Base-by-base conservation (phyloP, 2,113 vertebrate species). In the Trochalopteron elliotii region DNA sequence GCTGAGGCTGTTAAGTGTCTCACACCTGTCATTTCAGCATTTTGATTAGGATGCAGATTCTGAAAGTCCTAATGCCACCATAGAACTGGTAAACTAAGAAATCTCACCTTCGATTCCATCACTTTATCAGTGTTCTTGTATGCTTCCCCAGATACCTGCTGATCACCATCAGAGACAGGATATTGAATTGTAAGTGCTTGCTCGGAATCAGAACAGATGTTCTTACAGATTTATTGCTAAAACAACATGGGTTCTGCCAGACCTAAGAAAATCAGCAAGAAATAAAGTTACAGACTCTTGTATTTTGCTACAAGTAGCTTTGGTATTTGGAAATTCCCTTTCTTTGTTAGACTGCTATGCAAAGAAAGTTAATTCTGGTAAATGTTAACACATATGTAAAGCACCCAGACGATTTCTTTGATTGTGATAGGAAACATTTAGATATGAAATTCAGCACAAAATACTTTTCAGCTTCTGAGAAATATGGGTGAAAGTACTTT, bases 151-250 rank as follows among this genome's bases (percentile, higher is more conserved):
- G 82, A 79, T 60, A 94, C 57, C 77, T 82, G 65, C 72, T 79
- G 90, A 78, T 85, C 82, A 37, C 78, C 84, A 63, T 39, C 84
- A 76, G 56, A 94, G 77, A 82, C 56, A 84, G 81, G 84, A 91
- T 75, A 93, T n/a, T 89, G 84, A 84, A 84, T 78, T 55, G 13
- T 71, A 93, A 53, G 27, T 3, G 11, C 52, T 75, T 35, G 9
- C 74, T 78, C 47, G 56, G 77, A 78, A 78, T 55, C 19, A 1
- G 56, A 50, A 84, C 3, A 13, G 81, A 69, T 91, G 56, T 63
- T 91, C 74, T 76, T 72, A 76, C 61, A 87, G 80, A 83, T 61
- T 89, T 92, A 83, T 52, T 92, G 89, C 77, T 92, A 35, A 70
- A 93, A 69, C 76, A 59, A 91, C 47, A 61, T 8, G 15, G 55